Evolutionary conservation across 2,888 invertebrate genomes (phyloP), one percentile per base, ranked within the genome.

Genomic region (Tipula unca): DNA sequence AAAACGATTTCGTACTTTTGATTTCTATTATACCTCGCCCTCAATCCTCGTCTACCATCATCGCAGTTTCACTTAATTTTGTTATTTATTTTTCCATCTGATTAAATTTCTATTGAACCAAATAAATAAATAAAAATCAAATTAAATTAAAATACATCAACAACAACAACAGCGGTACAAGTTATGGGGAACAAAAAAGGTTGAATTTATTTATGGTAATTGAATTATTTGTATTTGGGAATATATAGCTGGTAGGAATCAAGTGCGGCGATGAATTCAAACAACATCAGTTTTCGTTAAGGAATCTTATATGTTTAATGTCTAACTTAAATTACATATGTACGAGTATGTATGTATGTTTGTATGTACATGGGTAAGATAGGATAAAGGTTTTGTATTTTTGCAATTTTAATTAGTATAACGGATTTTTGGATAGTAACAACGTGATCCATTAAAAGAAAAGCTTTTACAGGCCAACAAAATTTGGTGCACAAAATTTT

Each of bases 81-180:
- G 69, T 69, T 69, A 69, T 69, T 69, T 69, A 69, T 69, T 69
- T 69, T 69, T 69, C 69, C 69, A 69, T 69, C 25, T 69, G 69
- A 69, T 69, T 69, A 69, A 69, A 5, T 69, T 69, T 69, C 69
- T 69, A 69, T 69, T 69, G 69, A 69, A 69, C 69, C 69, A 69
- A 69, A 69, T 69, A 69, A 69, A 69, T 69, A 69, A 69, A 69
- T 25, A 69, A 69, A 69, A 69, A 69, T 69, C 20, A 69, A 69
- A 69, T 69, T 25, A 69, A 69, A 69, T 69, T 69, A 69, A 69
- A 69, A 69, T 69, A 69, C 69, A 69, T 25, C 69, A 42, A 25
- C 69, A 25, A n/a, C n/a, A n/a, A n/a, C n/a, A n/a, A n/a, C n/a
- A 2, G 32, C 5, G 2, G 10, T 13, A 25, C 69, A 20, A 69